Base-by-base conservation (phyloP, 2,888 invertebrate species). In the Caenorhabditis virilis region DNA sequence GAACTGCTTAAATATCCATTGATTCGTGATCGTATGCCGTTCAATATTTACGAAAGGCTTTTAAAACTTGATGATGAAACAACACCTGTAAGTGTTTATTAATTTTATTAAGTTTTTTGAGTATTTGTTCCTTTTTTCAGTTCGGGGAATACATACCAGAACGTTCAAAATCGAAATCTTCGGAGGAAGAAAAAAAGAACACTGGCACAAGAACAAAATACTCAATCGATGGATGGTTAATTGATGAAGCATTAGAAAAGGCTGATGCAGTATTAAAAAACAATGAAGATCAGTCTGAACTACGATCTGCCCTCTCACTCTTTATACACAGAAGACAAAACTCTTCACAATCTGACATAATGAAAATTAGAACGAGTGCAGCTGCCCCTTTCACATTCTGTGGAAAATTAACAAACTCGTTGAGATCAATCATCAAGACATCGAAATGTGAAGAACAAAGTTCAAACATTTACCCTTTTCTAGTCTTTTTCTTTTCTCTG, bases 381-480 rank as follows among this genome's bases (percentile, higher is more conserved):
- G 71, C 75, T 6, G 80, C 82, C 9, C 81, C 80, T 2, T 82
- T 82, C 50, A 71, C 77, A 2, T 78, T 74, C 46, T 82, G 82
- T 51, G 72, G 77, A 23, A 42, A 58, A 15, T 35, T 82, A 23
- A 77, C 82, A 23, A 82, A 82, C 36, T 70, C 77, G 25, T 57
- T 82, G 25, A 58, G 80, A 38, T 41, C 56, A 0, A 69, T 72
- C 16, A 72, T 80, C 7, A 75, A 72, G 52, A 58, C 72, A 3
- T 49, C 71, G 5, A 71, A 72, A 54, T 81, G 81, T 46, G 22
- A 59, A n/a, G 65, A 76, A 9, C 58, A 77, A 27, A 51, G 62
- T 1, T 69, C 76, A 13, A 77, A 74, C 45, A 48, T 62, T n/a
- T 78, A 77, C 7, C 78, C 82, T 1, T 72, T 82, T 48, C 46